Evolutionary conservation across 2,797 vertebrate species (phyloP).

Genomic region (Microchirus variegatus): DNA sequence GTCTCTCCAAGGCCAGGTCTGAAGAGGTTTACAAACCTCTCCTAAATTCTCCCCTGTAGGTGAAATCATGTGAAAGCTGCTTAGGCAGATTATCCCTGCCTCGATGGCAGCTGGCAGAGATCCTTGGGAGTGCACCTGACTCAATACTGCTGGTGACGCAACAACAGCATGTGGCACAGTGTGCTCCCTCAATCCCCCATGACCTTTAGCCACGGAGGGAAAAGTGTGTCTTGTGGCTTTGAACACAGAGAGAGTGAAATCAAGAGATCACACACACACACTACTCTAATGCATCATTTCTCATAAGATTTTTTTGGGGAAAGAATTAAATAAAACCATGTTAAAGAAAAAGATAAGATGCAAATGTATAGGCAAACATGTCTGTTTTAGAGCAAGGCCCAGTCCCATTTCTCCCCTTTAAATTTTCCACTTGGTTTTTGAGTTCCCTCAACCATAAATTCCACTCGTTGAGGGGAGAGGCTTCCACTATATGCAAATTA

Average conservation of each 20-base stretch:
- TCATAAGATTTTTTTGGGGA: no score
- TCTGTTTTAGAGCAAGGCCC: no score
- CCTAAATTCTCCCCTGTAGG: constrained; percentile 74
- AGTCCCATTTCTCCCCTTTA: no score
- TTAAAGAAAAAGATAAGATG: no score
- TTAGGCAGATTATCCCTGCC: constrained; percentile 82
- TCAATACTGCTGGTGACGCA: constrained; percentile 72
- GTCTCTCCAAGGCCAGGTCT: constrained; percentile 63
- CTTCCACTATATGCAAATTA: no score
- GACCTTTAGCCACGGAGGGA: constrained; percentile 71
- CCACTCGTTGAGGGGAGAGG: no score
- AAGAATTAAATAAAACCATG: no score
- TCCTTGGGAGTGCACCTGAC: constrained; percentile 78
- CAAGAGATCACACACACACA: not conserved
- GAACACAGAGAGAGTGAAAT: constrained; percentile 20
- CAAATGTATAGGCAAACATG: no score
- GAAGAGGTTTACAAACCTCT: constrained; percentile 76
- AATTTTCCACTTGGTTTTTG: no score
- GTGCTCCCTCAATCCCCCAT: constrained; percentile 68
- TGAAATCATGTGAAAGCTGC: constrained; percentile 82
- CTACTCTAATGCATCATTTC: not conserved
- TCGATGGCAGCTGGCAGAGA: constrained; percentile 74
- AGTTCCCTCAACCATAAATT: no score
- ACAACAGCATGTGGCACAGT: constrained; percentile 60
- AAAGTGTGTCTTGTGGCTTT: constrained; percentile 47